Evolutionary conservation across 1,140 invertebrate species (phyloP), one percentile per base, ranked within the genome.

Genomic region (Anagrus nilaparvatae): DNA sequence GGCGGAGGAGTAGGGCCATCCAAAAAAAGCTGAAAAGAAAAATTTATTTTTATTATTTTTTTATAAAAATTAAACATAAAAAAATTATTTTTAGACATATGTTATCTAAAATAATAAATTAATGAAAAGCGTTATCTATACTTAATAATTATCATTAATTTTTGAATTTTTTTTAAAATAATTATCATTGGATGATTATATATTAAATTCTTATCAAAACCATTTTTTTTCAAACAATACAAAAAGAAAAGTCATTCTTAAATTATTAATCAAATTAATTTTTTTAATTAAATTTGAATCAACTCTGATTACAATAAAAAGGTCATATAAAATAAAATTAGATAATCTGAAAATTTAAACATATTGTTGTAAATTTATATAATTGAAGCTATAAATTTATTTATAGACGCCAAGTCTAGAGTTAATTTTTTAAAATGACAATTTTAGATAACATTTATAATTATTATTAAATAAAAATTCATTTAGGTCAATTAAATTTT

Each of bases 1-100:
- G 67, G 60, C 8, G 72, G 69, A 20, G 74, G 69, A 18, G 67
- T 71, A 12, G 27, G 19, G 10, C 60, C 60, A 25, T 67, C 62
- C 55, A 59, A 53, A 48, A 74, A 45, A 39, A 71, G 40, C 69
- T 71, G 53, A 49, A 63, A 57, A 43, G 44, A 41, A 31, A 45
- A 30, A 33, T 12, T 25, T 28, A 41, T 25, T n/a, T 4, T 45
- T 49, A 4, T 43, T 39, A 30, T 9, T 33, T 12, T 24, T 29
- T 8, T 4, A 21, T 18, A 33, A 24, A 19, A 14, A 7, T 32
- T 43, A 31, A 43, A n/a, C n/a, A n/a, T 17, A 23, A 20, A 20
- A 19, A 39, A 31, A 25, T 43, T 17, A 9, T 8, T 31, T 14
- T 7, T 6, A 14, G 6, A 14, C 14, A 14, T 6, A 14, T 14